Conservation (phyloP, 2,888 invertebrate genomes). For the Synanthedon formicaeformis region DNA sequence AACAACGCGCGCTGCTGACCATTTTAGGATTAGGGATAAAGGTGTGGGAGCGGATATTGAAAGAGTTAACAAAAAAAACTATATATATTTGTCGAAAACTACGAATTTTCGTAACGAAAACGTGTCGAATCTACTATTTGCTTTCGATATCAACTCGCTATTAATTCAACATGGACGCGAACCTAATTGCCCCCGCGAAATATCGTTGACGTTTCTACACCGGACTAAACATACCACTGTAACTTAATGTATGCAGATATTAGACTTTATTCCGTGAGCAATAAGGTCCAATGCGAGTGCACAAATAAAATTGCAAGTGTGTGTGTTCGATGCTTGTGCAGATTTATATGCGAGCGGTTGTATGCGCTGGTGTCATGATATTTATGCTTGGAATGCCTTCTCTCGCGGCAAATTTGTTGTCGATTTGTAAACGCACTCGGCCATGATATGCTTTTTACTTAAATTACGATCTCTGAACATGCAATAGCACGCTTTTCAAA, state of each 20-base stretch:
- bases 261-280: background rate
- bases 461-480: background rate
- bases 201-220: constrained; percentile 32
- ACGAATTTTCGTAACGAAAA: no score
- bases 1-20: no score
- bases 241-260: background rate
- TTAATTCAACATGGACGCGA: constrained; percentile 33
- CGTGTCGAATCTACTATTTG: constrained; percentile 9
- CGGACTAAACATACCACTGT: background rate
- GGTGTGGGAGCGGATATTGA: no score
- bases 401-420: constrained; percentile 24
- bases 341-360: constrained; percentile 30
- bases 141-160: constrained; percentile 30
- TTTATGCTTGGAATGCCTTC: constrained; percentile 33
- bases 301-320: constrained; percentile 7
- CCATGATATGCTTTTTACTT: background rate
- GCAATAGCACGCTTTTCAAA: background rate
- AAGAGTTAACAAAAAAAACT: no score
- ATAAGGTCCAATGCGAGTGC: constrained; percentile 2
- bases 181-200: constrained; percentile 41
- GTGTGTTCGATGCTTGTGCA: constrained; percentile 19
- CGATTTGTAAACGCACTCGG: constrained; percentile 31
- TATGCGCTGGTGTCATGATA: constrained; percentile 32
- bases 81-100: no score
- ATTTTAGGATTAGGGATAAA: no score